Conservation (phyloP, 2,797 vertebrate species). For the Cichlasoma orientale region DNA sequence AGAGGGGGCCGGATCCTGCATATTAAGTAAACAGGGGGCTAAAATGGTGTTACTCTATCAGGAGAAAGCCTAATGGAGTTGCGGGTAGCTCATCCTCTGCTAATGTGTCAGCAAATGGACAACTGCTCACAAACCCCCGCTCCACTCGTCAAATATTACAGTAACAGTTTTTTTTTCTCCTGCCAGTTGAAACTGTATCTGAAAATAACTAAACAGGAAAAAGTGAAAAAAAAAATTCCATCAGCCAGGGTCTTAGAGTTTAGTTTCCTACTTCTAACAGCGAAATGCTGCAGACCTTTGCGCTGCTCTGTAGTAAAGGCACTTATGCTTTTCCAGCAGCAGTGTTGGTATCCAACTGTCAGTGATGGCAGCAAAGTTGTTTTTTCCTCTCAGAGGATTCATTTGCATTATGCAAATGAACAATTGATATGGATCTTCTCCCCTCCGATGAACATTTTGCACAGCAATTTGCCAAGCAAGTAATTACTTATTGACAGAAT, state of each 20-base stretch:
- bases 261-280: conserved; percentile 38
- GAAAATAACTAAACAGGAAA: background rate
- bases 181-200: conserved; percentile 15
- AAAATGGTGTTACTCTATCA: conserved; percentile 75
- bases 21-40: conserved; percentile 81
- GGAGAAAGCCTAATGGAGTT: conserved; percentile 76
- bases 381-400: conserved; percentile 54
- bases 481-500: conserved; percentile 84
- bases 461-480: conserved; percentile 73
- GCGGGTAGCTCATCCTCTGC: conserved; percentile 67
- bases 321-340: conserved; percentile 56
- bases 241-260: conserved; percentile 28
- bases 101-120: conserved; percentile 70
- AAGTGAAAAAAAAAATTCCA: background rate
- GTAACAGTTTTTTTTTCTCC: background rate
- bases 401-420: conserved; percentile 79
- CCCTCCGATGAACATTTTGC: conserved; percentile 71
- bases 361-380: conserved; percentile 55
- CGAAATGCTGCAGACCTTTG: conserved; percentile 45
- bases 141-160: conserved; percentile 46
- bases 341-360: conserved; percentile 51
- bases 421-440: conserved; percentile 73
- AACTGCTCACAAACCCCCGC: conserved; percentile 29
- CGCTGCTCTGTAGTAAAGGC: conserved; percentile 43
- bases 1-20: conserved; percentile 80